These are phyloP conservation scores for Tichodroma muraria DNA, from an alignment of 2,113 vertebrate species.

Conservation along the genomic window DNA sequence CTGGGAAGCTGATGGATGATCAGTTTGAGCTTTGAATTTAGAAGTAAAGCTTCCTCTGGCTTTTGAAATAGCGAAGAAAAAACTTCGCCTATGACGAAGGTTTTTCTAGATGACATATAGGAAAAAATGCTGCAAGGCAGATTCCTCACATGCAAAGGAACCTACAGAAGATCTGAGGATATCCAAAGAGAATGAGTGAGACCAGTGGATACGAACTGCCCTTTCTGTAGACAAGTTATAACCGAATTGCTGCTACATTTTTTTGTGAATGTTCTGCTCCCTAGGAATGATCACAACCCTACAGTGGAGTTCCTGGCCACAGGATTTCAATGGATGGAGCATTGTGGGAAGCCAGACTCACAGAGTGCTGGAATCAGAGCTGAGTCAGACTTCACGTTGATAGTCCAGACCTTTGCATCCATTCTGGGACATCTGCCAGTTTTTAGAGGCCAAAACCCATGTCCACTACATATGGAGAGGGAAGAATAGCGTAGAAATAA, in stretches of 20 bases:
- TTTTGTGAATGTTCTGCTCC: background rate
- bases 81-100: background rate
- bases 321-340: conserved; percentile 2
- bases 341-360: conserved; percentile 10
- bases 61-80: background rate
- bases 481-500: conserved; percentile 10
- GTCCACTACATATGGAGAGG: conserved; percentile 49
- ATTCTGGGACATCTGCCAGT: conserved; percentile 51
- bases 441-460: conserved; percentile 28
- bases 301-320: background rate
- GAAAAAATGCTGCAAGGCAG: background rate
- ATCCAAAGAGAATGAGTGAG: background rate
- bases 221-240: background rate
- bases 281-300: background rate
- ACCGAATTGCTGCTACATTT: background rate
- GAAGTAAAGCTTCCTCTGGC: background rate
- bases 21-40: background rate
- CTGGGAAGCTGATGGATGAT: background rate
- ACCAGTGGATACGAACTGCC: background rate
- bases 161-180: background rate
- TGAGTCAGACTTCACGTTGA: conserved; percentile 55
- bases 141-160: background rate
- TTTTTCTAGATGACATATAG: background rate
- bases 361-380: conserved; percentile 18
- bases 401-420: conserved; percentile 36